Evolutionary conservation across 1,140 invertebrate genomes (phyloP).

Genomic region (Macrocentrus cingulum): DNA sequence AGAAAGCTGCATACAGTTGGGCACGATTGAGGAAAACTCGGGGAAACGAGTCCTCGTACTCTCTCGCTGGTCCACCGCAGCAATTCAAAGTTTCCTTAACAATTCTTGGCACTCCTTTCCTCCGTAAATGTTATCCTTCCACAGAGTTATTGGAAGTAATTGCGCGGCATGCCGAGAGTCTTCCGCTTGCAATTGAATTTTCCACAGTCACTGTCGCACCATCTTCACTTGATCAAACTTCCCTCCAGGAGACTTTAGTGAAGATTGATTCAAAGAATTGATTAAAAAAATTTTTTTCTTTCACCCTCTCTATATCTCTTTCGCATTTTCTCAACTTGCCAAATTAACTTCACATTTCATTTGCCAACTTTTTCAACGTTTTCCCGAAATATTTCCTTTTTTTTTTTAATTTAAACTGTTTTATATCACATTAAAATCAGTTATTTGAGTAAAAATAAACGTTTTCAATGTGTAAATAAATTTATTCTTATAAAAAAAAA

Average conservation of each 20-base stretch:
- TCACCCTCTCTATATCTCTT: background rate
- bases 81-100: conserved; percentile 33
- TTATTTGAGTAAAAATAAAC: too few species aligned
- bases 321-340: too few species aligned
- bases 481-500: too few species aligned
- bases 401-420: too few species aligned
- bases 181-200: conserved; percentile 24
- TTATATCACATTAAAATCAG: too few species aligned
- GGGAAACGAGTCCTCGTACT: conserved; percentile 36
- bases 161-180: conserved; percentile 18
- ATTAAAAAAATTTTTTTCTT: too few species aligned
- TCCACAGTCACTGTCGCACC: conserved; percentile 13
- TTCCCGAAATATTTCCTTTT: too few species aligned
- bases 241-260: background rate
- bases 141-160: conserved; percentile 28
- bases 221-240: conserved; percentile 13
- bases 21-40: conserved; percentile 38
- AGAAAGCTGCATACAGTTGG: conserved; percentile 28
- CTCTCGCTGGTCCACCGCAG: background rate
- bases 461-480: too few species aligned
- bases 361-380: too few species aligned
- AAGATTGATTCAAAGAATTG: background rate
- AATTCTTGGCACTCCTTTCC: conserved; percentile 32
- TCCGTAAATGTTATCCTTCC: conserved; percentile 27
- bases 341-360: too few species aligned